Evolutionary conservation across 2,113 vertebrate species (phyloP).

Genomic region (Notarius quadriscutis): DNA sequence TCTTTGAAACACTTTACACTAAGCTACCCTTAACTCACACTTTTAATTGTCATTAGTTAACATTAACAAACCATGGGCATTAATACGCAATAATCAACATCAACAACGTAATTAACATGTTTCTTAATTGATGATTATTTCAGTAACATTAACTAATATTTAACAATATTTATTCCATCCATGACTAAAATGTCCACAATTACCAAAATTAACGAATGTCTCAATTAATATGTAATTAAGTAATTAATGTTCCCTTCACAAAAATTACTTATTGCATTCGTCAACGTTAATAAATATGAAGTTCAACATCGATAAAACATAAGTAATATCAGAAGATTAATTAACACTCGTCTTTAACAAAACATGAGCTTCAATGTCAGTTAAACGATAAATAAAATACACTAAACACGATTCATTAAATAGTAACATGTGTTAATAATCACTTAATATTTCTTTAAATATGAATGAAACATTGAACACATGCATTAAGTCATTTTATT

Average conservation of each 20-base stretch:
- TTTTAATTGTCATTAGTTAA: neutral
- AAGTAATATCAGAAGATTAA: neutral
- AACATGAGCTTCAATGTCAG: neutral
- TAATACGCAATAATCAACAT: neutral
- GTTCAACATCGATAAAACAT: neutral
- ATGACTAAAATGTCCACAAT: neutral
- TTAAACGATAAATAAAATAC: neutral
- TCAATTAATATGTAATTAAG: conserved; percentile 9
- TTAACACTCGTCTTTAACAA: neutral
- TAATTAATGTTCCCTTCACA: neutral
- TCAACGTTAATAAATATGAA: neutral
- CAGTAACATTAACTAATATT: neutral
- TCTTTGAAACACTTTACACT: neutral
- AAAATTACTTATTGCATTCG: neutral
- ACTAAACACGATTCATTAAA: neutral
- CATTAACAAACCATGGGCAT: neutral
- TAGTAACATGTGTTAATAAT: neutral
- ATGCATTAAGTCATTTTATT: neutral
- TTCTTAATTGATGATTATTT: neutral
- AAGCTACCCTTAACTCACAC: neutral
- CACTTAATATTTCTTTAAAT: neutral
- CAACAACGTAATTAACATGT: neutral
- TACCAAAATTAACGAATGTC: neutral
- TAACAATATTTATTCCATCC: neutral
- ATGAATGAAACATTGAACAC: neutral